Conservation (phyloP, 2,113 vertebrate species). For the Neogobius melanostomus region DNA sequence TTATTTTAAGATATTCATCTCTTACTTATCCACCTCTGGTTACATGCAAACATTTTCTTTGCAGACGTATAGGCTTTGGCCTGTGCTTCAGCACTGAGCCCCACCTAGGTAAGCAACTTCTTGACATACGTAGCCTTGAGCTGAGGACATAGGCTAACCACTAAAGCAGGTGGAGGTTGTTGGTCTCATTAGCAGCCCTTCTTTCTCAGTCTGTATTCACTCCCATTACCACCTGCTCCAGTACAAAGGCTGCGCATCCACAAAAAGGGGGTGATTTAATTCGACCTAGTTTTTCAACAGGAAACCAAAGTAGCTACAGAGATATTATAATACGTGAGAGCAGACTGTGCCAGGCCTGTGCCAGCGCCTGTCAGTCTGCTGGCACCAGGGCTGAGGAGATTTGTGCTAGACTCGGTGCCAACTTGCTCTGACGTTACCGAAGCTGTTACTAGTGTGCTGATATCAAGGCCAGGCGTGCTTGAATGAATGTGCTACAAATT, state of each 20-base stretch:
- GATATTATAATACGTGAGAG: not conserved
- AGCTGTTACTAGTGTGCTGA: not conserved
- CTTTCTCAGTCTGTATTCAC: not conserved
- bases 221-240: slow-evolving; percentile 4
- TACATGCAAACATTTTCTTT: too few relatives aligned
- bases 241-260: slow-evolving; percentile 7
- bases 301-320: not conserved
- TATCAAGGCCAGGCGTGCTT: not conserved
- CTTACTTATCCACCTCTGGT: too few relatives aligned
- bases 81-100: too few relatives aligned
- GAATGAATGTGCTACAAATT: not conserved
- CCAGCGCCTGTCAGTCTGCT: not conserved
- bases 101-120: too few relatives aligned
- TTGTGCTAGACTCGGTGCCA: not conserved
- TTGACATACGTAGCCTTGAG: not conserved
- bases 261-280: slow-evolving; percentile 1
- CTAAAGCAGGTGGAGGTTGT: slow-evolving; percentile 1
- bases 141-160: not conserved
- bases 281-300: slow-evolving; percentile 5
- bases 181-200: slow-evolving; percentile 7
- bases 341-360: not conserved
- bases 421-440: not conserved
- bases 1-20: too few relatives aligned
- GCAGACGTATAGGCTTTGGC: too few relatives aligned
- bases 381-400: not conserved